Evolutionary conservation across 2,797 vertebrate genomes (phyloP).

Genomic region (Danio aesculapii): DNA sequence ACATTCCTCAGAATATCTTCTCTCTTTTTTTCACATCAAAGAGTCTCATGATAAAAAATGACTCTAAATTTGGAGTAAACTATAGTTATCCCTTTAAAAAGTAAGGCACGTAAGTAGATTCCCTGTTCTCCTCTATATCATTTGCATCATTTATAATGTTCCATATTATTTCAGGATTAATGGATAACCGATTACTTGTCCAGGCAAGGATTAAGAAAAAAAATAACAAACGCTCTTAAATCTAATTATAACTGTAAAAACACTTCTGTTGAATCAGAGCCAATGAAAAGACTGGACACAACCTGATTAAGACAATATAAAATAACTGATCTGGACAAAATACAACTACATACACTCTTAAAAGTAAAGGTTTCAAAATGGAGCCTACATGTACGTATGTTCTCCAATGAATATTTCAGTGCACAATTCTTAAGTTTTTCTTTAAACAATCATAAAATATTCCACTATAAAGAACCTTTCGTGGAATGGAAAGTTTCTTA

Average conservation of each 20-base stretch:
- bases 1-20: background rate
- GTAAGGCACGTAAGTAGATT: constrained; percentile 87
- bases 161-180: background rate
- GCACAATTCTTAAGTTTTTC: no score
- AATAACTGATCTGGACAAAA: constrained; percentile 46
- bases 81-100: constrained; percentile 72
- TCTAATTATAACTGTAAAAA: constrained; percentile 26
- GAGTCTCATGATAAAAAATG: background rate
- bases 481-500: no score
- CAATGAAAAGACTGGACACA: constrained; percentile 10
- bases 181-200: background rate
- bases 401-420: no score
- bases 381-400: no score
- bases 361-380: no score
- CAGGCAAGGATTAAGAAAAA: background rate
- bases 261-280: background rate
- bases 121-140: constrained; percentile 74
- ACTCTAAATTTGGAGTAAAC: background rate
- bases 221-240: background rate
- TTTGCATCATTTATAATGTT: constrained; percentile 7
- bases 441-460: no score
- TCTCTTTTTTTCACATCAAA: background rate
- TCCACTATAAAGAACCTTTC: no score
- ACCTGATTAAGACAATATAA: constrained; percentile 8
- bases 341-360: background rate